Evolutionary conservation across 2,888 invertebrate genomes (phyloP), one percentile per base, ranked within the genome.

Genomic region (Xestia rhomboidea): DNA sequence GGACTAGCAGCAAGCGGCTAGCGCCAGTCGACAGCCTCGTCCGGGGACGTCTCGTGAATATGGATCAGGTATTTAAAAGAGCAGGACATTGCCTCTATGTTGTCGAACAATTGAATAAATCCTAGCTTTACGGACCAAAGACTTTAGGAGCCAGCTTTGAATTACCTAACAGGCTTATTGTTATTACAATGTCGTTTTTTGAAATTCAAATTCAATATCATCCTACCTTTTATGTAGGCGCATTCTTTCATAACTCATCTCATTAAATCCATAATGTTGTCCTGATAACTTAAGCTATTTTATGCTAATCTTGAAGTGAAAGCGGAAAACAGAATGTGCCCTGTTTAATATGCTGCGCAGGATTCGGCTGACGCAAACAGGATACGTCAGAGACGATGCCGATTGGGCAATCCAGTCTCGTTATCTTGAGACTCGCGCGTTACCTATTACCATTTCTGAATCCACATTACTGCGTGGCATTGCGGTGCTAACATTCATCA

Each of bases 31-130:
- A 89, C 90, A 82, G 81, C 62, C 73, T 78, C 72, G 78, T 71
- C 78, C 83, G 81, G 70, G 71, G 79, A 89, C 89, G 88, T 82
- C 84, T 85, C 82, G 73, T 90, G 91, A 91, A 92, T 91, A 92
- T 88, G 89, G 85, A 91, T 82, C 85, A 89, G 88, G 88, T 89
- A 82, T 89, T 90, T 86, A 90, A 89, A 90, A 86, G 78, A 84
- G 80, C 83, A 82, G 76, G 77, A 77, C 78, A 82, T 79, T 82
- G 79, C 74, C 84, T 85, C 80, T 81, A 72, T 81, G 84, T 86
- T 87, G 75, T 86, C 86, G 80, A 84, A 86, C 83, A 90, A 88
- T 85, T 89, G 83, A 87, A 87, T 85, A 87, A 88, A 79, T 86
- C 79, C 76, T 72, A 77, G 54, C 54, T 68, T 24, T 64, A 62